Evolutionary conservation across 35 echinoderm and acorn worm genomes (phyloP).

Genomic region (Apostichopus parvimensis): DNA sequence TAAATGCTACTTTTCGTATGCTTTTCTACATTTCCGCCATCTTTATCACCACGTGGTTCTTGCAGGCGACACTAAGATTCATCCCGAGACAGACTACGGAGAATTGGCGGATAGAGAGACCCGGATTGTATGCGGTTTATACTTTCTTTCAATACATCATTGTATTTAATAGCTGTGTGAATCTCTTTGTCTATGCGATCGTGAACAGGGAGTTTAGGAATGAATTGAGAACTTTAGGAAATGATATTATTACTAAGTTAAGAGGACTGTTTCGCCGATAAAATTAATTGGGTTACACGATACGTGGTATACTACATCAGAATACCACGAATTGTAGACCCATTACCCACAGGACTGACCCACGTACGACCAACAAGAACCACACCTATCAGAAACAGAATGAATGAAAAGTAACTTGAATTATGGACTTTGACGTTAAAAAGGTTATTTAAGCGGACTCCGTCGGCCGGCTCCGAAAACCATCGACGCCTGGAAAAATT

Average conservation of each 20-base stretch:
- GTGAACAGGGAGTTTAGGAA: conserved; percentile 23
- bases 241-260: not conserved
- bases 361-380: too few relatives aligned
- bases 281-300: not conserved
- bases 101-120: not conserved
- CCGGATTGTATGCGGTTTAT: conserved; percentile 4
- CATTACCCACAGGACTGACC: too few relatives aligned
- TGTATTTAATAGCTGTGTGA: not conserved
- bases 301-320: too few relatives aligned
- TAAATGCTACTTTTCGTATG: conserved; percentile 34
- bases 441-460: too few relatives aligned
- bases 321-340: too few relatives aligned
- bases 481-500: too few relatives aligned
- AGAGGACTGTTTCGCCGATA: not conserved
- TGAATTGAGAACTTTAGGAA: not conserved
- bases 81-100: not conserved
- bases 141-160: not conserved
- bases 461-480: too few relatives aligned
- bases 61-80: not conserved
- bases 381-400: too few relatives aligned
- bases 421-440: too few relatives aligned
- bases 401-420: too few relatives aligned
- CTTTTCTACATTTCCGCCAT: not conserved
- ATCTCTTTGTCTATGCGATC: conserved; percentile 12
- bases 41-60: not conserved